Evolutionary conservation across 92 coral and sea anemone species (phyloP).

Genomic region (Porites lobata): DNA sequence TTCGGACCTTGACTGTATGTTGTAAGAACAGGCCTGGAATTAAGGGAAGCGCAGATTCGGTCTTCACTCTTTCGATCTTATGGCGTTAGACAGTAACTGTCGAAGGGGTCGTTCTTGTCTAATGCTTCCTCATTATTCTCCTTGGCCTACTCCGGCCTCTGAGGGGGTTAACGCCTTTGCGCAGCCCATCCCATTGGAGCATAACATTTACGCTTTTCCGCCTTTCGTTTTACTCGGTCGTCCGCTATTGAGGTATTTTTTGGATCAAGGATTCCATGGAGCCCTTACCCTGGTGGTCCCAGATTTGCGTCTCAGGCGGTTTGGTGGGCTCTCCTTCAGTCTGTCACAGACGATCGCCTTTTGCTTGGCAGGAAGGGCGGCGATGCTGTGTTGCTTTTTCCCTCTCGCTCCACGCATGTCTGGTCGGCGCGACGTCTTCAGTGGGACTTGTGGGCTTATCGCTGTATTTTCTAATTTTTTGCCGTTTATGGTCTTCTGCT

Average conservation of each 20-base stretch:
- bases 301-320: conserved; percentile 20
- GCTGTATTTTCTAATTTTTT: conserved; percentile 30
- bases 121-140: conserved; percentile 53
- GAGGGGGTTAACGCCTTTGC: conserved; percentile 47
- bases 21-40: conserved; percentile 41
- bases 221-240: conserved; percentile 49
- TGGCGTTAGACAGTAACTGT: conserved; percentile 72
- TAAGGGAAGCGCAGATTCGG: conserved; percentile 39
- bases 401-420: conserved; percentile 13
- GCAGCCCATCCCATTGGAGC: conserved; percentile 39
- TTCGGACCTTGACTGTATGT: conserved; percentile 58
- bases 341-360: conserved; percentile 20
- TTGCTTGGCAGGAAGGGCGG: conserved; percentile 44
- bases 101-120: conserved; percentile 5
- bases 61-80: conserved; percentile 61
- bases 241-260: conserved; percentile 30
- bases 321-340: conserved; percentile 55
- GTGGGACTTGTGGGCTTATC: conserved; percentile 19
- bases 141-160: conserved; percentile 60
- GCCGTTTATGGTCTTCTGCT: neutral
- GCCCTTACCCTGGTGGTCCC: conserved; percentile 38
- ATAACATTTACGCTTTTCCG: conserved; percentile 51
- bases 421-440: conserved; percentile 27
- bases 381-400: conserved; percentile 37
- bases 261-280: conserved; percentile 26